Evolutionary conservation across 2,797 vertebrate genomes (phyloP).

Genomic region (Triplophysa yarkandensis): DNA sequence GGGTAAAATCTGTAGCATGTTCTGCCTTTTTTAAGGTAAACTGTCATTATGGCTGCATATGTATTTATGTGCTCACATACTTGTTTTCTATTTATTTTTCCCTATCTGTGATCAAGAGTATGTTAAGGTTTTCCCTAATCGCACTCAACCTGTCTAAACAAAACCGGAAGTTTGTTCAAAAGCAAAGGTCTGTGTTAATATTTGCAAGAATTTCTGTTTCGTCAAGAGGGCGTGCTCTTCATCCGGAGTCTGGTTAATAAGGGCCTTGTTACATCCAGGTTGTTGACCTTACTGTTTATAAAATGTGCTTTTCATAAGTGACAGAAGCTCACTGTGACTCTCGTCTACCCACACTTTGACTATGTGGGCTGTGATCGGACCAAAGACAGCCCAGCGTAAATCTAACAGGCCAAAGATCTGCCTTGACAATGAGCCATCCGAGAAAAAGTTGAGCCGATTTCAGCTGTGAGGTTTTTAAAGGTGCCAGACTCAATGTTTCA

Average conservation of each 20-base stretch:
- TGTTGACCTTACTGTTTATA: slow-evolving; percentile 65
- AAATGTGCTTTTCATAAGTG: slow-evolving; percentile 71
- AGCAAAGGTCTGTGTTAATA: slow-evolving; percentile 30
- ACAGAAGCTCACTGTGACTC: slow-evolving; percentile 60
- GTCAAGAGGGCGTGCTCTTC: slow-evolving; percentile 52
- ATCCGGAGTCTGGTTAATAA: slow-evolving; percentile 58
- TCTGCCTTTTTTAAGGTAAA: not conserved
- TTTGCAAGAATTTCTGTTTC: slow-evolving; percentile 60
- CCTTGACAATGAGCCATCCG: slow-evolving; percentile 1
- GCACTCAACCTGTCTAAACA: slow-evolving; percentile 6
- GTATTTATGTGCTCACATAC: slow-evolving; percentile 1
- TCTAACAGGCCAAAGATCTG: slow-evolving; percentile 33
- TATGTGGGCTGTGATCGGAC: slow-evolving; percentile 55
- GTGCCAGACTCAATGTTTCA: not conserved
- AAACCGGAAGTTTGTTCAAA: slow-evolving; percentile 50
- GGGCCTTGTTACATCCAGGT: slow-evolving; percentile 61
- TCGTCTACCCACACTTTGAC: slow-evolving; percentile 45
- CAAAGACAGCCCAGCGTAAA: slow-evolving; percentile 25
- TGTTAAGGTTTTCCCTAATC: slow-evolving; percentile 36
- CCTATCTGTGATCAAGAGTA: slow-evolving; percentile 19
- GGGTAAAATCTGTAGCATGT: slow-evolving; percentile 22
- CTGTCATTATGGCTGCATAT: slow-evolving; percentile 14
- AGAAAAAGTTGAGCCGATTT: slow-evolving; percentile 43
- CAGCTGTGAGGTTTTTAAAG: slow-evolving; percentile 16
- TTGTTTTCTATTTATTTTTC: slow-evolving; percentile 5